These are phyloP conservation scores for Dorcus parallelipipedus DNA, from an alignment of 2,888 invertebrate genomes.

Conservation along the genomic window DNA sequence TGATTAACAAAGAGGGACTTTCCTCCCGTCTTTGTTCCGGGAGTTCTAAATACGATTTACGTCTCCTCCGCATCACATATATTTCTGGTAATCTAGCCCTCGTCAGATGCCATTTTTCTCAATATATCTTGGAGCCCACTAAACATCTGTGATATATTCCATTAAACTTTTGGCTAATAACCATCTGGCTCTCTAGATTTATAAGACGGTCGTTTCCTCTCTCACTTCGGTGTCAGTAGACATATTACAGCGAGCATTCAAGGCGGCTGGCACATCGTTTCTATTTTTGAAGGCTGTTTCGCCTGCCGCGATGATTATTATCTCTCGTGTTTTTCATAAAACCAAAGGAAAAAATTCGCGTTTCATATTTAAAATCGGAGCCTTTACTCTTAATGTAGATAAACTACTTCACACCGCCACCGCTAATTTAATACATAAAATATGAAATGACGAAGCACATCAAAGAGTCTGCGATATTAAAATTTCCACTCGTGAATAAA, in stretches of 20 bases:
- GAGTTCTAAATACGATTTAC: slow-evolving; percentile 46
- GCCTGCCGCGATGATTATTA: too few species aligned
- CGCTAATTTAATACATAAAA: too few species aligned
- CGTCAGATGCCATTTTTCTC: slow-evolving; percentile 49
- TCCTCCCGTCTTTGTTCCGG: slow-evolving; percentile 30
- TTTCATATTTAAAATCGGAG: too few species aligned
- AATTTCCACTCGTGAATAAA: too few species aligned
- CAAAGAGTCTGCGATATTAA: too few species aligned
- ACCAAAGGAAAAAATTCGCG: too few species aligned
- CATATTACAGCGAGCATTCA: slow-evolving; percentile 22
- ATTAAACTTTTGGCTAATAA: slow-evolving; percentile 44
- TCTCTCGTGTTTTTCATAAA: too few species aligned
- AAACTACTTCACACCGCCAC: too few species aligned
- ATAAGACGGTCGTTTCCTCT: slow-evolving; percentile 25
- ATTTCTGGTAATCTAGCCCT: slow-evolving; percentile 47
- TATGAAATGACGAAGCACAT: too few species aligned
- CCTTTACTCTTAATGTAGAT: too few species aligned
- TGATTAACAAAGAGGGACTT: slow-evolving; percentile 37
- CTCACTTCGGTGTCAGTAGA: slow-evolving; percentile 18
- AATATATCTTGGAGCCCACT: slow-evolving; percentile 45
- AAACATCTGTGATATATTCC: slow-evolving; percentile 49
- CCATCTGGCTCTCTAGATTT: slow-evolving; percentile 35
- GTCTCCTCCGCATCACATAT: slow-evolving; percentile 46
- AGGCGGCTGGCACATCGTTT: background rate
- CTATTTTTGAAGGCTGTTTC: too few species aligned